Evolutionary conservation across 2,113 vertebrate species (phyloP).

Genomic region (Tragelaphus scriptus): DNA sequence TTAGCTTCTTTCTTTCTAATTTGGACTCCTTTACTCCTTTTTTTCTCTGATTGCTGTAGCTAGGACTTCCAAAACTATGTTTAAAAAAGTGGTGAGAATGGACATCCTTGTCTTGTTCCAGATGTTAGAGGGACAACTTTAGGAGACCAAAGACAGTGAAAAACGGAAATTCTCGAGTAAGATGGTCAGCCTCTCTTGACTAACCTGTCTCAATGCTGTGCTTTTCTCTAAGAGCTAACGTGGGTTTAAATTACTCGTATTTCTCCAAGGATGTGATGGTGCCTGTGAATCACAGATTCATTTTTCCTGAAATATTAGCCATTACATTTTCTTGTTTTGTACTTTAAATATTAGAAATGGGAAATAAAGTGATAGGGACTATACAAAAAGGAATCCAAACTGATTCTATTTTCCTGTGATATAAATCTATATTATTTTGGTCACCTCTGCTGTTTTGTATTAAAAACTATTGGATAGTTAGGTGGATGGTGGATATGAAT

Average conservation of each 20-base stretch:
- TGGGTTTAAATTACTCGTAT: not conserved
- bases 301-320: not conserved
- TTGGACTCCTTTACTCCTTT: not conserved
- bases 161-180: not conserved
- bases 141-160: not conserved
- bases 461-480: slow-evolving; percentile 18
- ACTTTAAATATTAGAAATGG: not conserved
- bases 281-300: not conserved
- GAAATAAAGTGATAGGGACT: not conserved
- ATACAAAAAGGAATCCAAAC: not conserved
- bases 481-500: slow-evolving; percentile 2
- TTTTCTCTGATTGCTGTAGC: not conserved
- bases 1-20: not conserved
- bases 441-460: slow-evolving; percentile 15
- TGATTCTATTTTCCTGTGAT: not conserved
- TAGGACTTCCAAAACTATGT: not conserved
- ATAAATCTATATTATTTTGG: not conserved
- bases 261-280: not conserved
- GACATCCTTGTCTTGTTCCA: not conserved
- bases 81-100: not conserved
- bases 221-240: not conserved
- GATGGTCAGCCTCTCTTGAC: not conserved
- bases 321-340: slow-evolving; percentile 17
- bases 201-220: not conserved
- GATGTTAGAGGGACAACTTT: not conserved